These are phyloP conservation scores for Electrona antarctica DNA, from an alignment of 2,113 vertebrate species.

Conservation along the genomic window DNA sequence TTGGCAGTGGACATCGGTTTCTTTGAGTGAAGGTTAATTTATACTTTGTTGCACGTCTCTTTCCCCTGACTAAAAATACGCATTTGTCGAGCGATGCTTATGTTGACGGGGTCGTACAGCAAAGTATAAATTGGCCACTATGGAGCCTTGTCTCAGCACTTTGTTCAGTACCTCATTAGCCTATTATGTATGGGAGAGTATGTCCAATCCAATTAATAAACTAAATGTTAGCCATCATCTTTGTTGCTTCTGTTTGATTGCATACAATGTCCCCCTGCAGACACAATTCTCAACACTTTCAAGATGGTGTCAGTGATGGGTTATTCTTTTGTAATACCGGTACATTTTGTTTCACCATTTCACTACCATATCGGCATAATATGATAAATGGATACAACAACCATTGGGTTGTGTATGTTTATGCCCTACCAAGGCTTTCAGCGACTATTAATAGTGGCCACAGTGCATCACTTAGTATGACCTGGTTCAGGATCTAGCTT, in stretches of 20 bases:
- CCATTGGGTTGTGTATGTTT: too few relatives aligned
- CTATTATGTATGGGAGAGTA: slow-evolving; percentile 67
- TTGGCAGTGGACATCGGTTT: slow-evolving; percentile 59
- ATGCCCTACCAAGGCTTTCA: too few relatives aligned
- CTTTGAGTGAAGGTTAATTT: slow-evolving; percentile 41
- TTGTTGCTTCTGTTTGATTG: slow-evolving; percentile 1
- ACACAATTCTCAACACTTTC: neutral
- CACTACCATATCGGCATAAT: too few relatives aligned
- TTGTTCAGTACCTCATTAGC: slow-evolving; percentile 82
- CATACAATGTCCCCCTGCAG: neutral
- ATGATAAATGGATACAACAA: too few relatives aligned
- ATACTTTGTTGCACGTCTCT: slow-evolving; percentile 1
- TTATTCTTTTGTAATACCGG: too few relatives aligned
- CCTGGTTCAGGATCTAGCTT: neutral
- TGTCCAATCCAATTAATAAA: slow-evolving; percentile 74
- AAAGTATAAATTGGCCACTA: slow-evolving; percentile 35
- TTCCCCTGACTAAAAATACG: too few relatives aligned
- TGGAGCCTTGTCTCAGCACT: slow-evolving; percentile 79
- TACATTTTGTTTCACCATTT: too few relatives aligned
- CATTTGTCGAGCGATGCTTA: too few relatives aligned
- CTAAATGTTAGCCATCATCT: slow-evolving; percentile 63
- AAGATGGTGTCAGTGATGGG: too few relatives aligned
- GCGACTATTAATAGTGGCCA: too few relatives aligned
- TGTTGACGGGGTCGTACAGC: too few relatives aligned
- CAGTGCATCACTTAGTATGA: neutral